Evolutionary conservation across 2,888 invertebrate species (phyloP).

Genomic region (Crocallis elinguaria): DNA sequence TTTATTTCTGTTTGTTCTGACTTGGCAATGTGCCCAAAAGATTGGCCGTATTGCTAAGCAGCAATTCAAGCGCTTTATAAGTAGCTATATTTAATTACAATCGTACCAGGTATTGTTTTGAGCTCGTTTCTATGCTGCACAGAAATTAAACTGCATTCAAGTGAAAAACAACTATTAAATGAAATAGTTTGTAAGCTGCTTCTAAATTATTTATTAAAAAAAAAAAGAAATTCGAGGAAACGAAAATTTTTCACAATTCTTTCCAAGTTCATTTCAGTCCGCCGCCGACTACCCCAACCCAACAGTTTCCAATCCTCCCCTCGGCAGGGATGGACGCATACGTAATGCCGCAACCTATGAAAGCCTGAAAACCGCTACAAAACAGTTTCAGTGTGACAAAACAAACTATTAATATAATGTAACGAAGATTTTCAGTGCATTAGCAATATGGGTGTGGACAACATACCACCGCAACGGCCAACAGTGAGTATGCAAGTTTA

Average conservation of each 20-base stretch:
- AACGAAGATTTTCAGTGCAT: conserved; percentile 41
- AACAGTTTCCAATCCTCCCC: conserved; percentile 47
- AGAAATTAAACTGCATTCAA: too few relatives aligned
- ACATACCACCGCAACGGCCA: conserved; percentile 58
- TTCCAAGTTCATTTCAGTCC: neutral
- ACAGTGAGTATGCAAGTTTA: conserved; percentile 52
- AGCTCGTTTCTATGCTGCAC: too few relatives aligned
- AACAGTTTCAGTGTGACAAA: conserved; percentile 33
- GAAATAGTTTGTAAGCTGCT: too few relatives aligned
- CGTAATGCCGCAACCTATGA: conserved; percentile 50
- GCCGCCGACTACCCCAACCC: conserved; percentile 44
- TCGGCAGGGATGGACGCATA: conserved; percentile 57
- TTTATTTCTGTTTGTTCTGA: neutral
- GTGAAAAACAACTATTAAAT: too few relatives aligned
- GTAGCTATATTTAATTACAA: neutral
- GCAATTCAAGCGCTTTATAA: neutral
- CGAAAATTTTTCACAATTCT: neutral
- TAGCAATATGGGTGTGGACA: conserved; percentile 71
- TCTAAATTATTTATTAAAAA: too few relatives aligned
- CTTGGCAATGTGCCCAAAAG: conserved; percentile 18
- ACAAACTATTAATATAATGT: conserved; percentile 45
- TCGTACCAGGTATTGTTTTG: neutral
- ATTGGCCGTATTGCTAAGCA: conserved; percentile 3
- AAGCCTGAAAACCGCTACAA: conserved; percentile 35
- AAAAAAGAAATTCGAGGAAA: neutral